phyloP scores from a whole-genome alignment of 2,797 vertebrate species.

The Anas flavirostris region DNA sequence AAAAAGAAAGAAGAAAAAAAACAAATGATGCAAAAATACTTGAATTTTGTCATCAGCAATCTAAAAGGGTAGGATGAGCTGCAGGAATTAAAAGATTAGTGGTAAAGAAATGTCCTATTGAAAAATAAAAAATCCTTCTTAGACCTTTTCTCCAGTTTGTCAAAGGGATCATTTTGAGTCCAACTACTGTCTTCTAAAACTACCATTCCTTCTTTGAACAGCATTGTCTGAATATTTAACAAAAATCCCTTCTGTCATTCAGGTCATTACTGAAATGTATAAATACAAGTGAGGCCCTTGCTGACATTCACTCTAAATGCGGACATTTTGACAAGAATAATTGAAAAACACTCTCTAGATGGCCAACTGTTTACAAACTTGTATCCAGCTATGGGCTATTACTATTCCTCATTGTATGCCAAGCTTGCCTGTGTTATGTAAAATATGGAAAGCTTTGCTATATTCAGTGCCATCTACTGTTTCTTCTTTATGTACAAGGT shows the following conservation, averaged over 20 bases:
- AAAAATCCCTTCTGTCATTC: neutral
- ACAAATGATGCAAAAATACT: neutral
- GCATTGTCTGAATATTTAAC: neutral
- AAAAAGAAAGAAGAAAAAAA: neutral
- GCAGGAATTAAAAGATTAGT: neutral
- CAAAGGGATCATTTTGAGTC: neutral
- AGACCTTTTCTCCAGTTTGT: neutral
- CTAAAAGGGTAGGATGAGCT: neutral
- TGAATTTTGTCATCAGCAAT: neutral
- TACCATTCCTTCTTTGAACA: neutral
- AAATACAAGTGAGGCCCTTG: neutral
- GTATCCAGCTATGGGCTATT: no score
- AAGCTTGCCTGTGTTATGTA: neutral
- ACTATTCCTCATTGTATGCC: neutral
- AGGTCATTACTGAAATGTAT: neutral
- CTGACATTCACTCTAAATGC: neutral
- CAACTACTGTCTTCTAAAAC: neutral
- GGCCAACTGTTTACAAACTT: neutral
- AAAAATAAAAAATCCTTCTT: neutral
- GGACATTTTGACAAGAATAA: neutral
- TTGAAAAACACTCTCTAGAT: accelerated
- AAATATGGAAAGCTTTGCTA: neutral
- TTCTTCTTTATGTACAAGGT: neutral
- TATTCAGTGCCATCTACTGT: neutral
- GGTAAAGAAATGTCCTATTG: neutral